A percentile compares a stretch with the other conserved stretches of the same genome.
Evolutionary conservation across 2,888 invertebrate species (phyloP).

Genomic region (Gibbula magus): DNA sequence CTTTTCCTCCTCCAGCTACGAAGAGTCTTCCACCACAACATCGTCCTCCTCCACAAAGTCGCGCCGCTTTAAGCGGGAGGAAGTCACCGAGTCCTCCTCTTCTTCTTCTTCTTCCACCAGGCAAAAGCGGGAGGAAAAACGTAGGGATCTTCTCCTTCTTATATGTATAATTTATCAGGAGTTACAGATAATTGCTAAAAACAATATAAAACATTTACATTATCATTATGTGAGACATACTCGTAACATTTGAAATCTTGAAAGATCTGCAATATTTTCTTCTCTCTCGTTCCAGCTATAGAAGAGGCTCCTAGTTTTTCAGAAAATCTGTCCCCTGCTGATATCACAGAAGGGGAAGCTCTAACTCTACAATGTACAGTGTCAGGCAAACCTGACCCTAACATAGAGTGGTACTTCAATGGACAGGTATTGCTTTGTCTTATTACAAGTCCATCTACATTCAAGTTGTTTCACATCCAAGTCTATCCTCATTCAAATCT

Average conservation of each 20-base stretch:
- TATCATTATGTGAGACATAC: too few species aligned
- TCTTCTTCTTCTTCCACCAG: conserved; percentile 23
- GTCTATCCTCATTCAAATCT: too few species aligned
- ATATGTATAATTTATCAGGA: too few species aligned
- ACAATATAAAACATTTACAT: too few species aligned
- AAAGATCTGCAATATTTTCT: too few species aligned
- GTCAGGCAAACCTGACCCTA: conserved; percentile 93
- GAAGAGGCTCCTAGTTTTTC: conserved; percentile 57
- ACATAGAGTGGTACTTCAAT: conserved; percentile 73
- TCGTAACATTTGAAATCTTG: too few species aligned
- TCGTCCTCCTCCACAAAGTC: conserved; percentile 11
- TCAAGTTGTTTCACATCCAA: neutral
- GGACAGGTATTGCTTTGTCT: conserved; percentile 53
- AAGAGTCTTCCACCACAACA: conserved; percentile 28
- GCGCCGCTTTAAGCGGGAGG: conserved; percentile 21
- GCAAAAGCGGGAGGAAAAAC: conserved; percentile 42
- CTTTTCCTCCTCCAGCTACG: conserved; percentile 41
- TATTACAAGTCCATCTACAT: neutral
- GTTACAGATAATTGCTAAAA: too few species aligned
- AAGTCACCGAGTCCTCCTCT: conserved; percentile 25
- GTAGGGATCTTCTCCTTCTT: neutral
- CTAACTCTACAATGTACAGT: conserved; percentile 97
- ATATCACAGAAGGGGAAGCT: conserved; percentile 90
- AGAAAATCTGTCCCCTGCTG: conserved; percentile 47
- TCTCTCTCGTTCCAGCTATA: conserved; percentile 1